Evolutionary conservation across 2,797 vertebrate species (phyloP), one percentile per base, ranked within the genome.

Genomic region (Thripadectes ignobilis): DNA sequence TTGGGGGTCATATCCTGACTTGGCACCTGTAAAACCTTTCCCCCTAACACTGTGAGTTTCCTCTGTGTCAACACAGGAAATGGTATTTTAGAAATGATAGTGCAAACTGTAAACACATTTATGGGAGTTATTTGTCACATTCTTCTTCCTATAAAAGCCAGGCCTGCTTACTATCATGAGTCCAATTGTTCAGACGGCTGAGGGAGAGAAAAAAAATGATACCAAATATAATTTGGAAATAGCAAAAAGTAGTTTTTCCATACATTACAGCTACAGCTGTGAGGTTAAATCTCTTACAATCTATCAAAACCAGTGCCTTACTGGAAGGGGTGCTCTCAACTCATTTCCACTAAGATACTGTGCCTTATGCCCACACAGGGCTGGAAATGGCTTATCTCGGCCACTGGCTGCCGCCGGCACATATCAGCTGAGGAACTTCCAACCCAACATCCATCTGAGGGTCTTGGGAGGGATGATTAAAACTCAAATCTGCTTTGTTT

Each of bases 401-500:
- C 88, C 69, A 63, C 48, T 30, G 85, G 82, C 67, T 90, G 65
- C 85, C 4, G 9, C 41, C 48, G 67, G 82, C 41, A 29, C 49
- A 43, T 4, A 2, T 79, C 79, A 82, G 67, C 77, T 65, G 57
- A 90, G 67, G 52, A 71, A 67, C 85, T 76, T 88, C 45, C 63
- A 95, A 74, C 24, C 81, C 80, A 82, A 34, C 76, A 93, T 86
- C 63, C 69, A 75, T 88, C 94, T 90, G 46, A 92, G 71, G 76
- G 80, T 66, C 90, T 95, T 1, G 0, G 55, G 4, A 74, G 77
- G 46, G 36, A 76, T 59, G 66, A 90, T 36, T 73, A 86, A 90
- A 95, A 84, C 67, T 86, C 71, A 92, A 88, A 92, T 85, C 79
- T 79, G 58, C 76, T 93, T 91, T 95, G 92, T 93, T 84, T 93